Percentiles rank a stretch among this genome's conserved stretches.
Conservation (phyloP, 2,888 invertebrate genomes). For the Drosophila antonietae region DNA sequence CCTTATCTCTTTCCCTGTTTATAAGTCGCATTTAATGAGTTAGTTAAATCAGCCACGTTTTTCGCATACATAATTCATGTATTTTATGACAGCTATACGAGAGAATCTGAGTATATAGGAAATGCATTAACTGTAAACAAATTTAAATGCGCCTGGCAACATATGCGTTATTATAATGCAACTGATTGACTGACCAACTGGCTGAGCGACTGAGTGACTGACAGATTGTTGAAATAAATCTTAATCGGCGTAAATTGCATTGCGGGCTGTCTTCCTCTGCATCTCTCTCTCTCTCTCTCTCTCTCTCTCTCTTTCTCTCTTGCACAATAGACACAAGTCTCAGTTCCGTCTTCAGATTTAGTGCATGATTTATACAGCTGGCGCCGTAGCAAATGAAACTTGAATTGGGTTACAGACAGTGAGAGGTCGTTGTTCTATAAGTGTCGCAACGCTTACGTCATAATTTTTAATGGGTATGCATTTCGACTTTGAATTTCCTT, state of each 20-base stretch:
- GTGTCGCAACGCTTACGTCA: conserved; percentile 1
- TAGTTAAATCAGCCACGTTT: conserved; percentile 33
- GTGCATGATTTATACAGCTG: conserved; percentile 43
- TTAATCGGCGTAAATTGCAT: conserved; percentile 56
- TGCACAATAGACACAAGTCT: conserved; percentile 24
- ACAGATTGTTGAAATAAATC: conserved; percentile 66
- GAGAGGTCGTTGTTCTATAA: conserved; percentile 16
- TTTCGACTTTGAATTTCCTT: background rate
- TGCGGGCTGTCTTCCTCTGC: conserved; percentile 26
- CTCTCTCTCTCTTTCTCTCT: background rate
- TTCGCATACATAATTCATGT: conserved; percentile 28
- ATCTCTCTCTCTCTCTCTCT: background rate
- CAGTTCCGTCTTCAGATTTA: conserved; percentile 21
- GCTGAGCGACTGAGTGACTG: conserved; percentile 37
- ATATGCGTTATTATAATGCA: conserved; percentile 37
- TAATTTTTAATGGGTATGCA: conserved; percentile 5
- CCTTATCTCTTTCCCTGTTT: background rate
- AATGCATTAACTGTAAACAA: conserved; percentile 48
- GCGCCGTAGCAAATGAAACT: conserved; percentile 38
- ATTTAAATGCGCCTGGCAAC: conserved; percentile 38
- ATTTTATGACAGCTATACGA: conserved; percentile 27
- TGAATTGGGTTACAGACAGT: conserved; percentile 15
- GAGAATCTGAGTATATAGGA: conserved; percentile 59
- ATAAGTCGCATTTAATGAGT: conserved; percentile 12
- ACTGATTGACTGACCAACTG: conserved; percentile 28